Percentiles rank a stretch among this genome's conserved stretches.
phyloP scores from a whole-genome alignment of 2,888 invertebrate genomes.

The Orthosia incerta region DNA sequence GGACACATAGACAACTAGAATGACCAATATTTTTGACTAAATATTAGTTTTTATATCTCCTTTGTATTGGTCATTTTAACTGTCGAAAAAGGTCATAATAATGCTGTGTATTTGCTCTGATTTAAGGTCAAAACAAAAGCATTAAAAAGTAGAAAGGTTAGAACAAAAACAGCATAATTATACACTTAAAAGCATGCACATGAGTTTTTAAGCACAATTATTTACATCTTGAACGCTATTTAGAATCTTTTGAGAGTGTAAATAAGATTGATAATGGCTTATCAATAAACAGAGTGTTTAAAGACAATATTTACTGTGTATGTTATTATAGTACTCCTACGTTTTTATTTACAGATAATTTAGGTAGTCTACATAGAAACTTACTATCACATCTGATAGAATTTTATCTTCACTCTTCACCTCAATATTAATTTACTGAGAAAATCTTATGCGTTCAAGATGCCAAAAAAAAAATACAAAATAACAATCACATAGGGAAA shows the following conservation, averaged over 20 bases:
- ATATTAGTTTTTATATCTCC: background rate
- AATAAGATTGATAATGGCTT: background rate
- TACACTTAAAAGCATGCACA: constrained; percentile 71
- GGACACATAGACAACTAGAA: constrained; percentile 45
- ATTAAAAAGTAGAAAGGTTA: constrained; percentile 20
- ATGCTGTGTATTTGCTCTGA: constrained; percentile 32
- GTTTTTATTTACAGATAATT: background rate
- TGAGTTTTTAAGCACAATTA: constrained; percentile 65
- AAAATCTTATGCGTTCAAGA: constrained; percentile 43
- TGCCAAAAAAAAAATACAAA: constrained; percentile 41
- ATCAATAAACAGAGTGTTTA: background rate
- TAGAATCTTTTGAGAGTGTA: background rate
- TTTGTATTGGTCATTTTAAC: constrained; percentile 34
- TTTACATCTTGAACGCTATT: constrained; percentile 50
- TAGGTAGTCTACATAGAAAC: background rate
- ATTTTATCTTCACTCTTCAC: background rate
- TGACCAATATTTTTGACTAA: constrained; percentile 43
- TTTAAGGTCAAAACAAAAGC: constrained; percentile 33
- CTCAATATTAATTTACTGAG: background rate
- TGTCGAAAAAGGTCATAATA: constrained; percentile 38
- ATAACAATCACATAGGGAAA: constrained; percentile 59
- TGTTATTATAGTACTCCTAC: background rate
- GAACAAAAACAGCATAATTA: constrained; percentile 64
- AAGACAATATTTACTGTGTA: no score
- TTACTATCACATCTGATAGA: background rate